These are phyloP conservation scores for Illadopsis cleaveri DNA, from an alignment of 2,113 vertebrate species.

Conservation along the genomic window DNA sequence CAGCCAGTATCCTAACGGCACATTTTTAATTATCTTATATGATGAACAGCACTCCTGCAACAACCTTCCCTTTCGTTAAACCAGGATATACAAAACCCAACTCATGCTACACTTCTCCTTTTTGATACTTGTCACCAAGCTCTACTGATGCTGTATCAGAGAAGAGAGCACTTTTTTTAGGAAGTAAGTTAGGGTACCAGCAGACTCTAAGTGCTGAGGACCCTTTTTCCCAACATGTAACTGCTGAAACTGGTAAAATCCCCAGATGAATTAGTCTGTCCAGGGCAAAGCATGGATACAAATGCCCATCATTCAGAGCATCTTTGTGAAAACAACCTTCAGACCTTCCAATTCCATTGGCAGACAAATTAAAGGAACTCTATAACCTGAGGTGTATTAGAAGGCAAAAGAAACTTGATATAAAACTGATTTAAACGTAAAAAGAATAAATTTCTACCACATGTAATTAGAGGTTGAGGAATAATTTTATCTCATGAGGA, in stretches of 20 bases:
- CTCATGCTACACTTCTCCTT: neutral
- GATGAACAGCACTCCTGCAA: neutral
- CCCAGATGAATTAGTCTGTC: neutral
- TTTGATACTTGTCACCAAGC: neutral
- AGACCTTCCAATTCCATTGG: neutral
- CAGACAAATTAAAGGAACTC: neutral
- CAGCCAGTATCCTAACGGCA: neutral
- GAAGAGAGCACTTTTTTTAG: neutral
- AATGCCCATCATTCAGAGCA: neutral
- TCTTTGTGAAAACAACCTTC: neutral
- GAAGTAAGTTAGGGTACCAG: neutral
- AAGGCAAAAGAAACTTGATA: neutral
- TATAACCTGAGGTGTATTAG: neutral
- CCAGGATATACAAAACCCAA: neutral
- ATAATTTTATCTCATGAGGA: neutral
- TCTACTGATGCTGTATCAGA: neutral
- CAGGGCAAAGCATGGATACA: neutral
- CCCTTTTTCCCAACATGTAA: rapidly evolving
- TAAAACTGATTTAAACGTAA: neutral
- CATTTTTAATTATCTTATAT: neutral
- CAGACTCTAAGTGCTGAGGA: neutral
- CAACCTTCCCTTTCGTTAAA: neutral
- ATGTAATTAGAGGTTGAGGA: neutral
- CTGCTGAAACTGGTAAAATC: neutral
- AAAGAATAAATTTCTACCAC: neutral